phyloP scores from a whole-genome alignment of 1,140 invertebrate genomes.

The Onthophagus taurus region DNA sequence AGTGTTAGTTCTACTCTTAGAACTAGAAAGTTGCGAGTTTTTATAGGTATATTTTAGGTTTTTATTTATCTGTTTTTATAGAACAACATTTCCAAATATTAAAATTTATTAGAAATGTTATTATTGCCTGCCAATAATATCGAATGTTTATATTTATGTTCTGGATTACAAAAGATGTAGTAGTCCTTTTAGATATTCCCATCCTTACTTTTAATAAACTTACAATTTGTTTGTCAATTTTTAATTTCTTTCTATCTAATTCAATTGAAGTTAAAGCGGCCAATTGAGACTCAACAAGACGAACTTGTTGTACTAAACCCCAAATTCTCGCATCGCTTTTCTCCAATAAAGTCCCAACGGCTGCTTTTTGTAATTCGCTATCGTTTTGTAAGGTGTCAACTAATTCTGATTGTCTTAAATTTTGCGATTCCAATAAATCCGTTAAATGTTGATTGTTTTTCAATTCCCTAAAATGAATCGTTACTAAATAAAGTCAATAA shows the following conservation, averaged over 20 bases:
- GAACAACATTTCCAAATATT: no score
- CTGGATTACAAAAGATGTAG: no score
- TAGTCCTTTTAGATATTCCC: no score
- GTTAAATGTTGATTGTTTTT: conserved; percentile 48
- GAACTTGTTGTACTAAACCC: conserved; percentile 68
- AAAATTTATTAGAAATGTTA: no score
- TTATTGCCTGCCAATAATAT: no score
- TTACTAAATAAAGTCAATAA: background rate
- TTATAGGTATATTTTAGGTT: no score
- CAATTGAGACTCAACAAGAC: conserved; percentile 65
- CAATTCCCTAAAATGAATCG: conserved; percentile 39
- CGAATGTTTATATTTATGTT: no score
- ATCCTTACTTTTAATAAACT: conserved; percentile 13
- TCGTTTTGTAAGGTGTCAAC: conserved; percentile 52
- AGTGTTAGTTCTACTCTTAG: no score
- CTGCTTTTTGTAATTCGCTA: conserved; percentile 62
- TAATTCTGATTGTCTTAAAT: conserved; percentile 47
- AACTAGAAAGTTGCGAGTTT: no score
- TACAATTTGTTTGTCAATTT: conserved; percentile 59
- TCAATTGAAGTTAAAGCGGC: conserved; percentile 65
- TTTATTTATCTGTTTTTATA: no score
- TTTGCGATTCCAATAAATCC: conserved; percentile 50
- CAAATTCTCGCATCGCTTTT: conserved; percentile 63
- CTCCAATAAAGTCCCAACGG: conserved; percentile 61
- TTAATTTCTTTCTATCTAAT: conserved; percentile 57